A percentile compares a stretch with the other conserved stretches of the same genome.
Evolutionary conservation across 2,797 vertebrate species (phyloP).

Genomic region (Smutsia temminckii): DNA sequence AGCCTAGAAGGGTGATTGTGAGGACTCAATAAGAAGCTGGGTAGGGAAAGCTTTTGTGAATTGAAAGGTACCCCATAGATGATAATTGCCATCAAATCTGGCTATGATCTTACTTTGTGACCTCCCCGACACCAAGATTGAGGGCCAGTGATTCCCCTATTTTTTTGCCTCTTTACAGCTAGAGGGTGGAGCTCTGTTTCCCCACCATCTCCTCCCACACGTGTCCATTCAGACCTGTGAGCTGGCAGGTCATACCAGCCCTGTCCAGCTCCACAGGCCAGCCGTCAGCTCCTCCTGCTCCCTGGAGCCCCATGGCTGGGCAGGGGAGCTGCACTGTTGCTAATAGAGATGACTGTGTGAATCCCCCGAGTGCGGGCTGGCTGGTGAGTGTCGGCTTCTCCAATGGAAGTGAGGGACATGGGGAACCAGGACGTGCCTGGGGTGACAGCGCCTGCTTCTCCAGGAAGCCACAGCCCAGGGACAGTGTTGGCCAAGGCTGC

Average conservation of each 20-base stretch:
- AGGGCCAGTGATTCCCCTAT: neutral
- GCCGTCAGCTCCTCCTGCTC: neutral
- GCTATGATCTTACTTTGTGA: neutral
- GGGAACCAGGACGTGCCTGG: neutral
- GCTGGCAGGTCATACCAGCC: neutral
- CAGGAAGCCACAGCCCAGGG: neutral
- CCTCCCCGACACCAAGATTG: neutral
- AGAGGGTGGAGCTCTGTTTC: neutral
- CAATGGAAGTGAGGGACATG: neutral
- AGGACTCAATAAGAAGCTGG: neutral
- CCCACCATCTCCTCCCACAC: neutral
- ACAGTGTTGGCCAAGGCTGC: neutral
- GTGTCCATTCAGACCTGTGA: neutral
- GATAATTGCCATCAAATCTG: neutral
- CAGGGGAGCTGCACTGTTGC: neutral
- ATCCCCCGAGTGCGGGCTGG: neutral
- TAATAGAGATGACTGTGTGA: neutral
- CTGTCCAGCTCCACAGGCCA: rapidly evolving
- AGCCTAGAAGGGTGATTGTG: neutral
- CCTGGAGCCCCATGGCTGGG: neutral
- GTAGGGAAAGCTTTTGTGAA: neutral
- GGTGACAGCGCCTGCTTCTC: neutral
- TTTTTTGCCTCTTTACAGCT: neutral
- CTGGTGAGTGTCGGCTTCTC: neutral
- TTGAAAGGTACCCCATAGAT: neutral